Conservation (phyloP, 2,888 invertebrate genomes). For the Euproctis similis region DNA sequence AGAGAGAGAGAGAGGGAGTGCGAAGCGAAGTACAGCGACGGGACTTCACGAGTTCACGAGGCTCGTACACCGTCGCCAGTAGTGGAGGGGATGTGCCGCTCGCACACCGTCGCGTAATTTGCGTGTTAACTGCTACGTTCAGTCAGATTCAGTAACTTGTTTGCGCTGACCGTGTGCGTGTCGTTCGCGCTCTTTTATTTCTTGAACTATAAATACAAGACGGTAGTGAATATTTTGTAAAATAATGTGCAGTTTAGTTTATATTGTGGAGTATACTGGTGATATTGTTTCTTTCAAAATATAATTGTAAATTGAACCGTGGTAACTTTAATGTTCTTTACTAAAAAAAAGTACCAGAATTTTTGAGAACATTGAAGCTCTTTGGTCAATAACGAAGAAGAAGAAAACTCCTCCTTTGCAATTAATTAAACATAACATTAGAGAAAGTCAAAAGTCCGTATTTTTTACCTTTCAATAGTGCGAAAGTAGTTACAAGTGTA, state of each 20-base stretch:
- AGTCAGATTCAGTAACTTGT: conserved; percentile 66
- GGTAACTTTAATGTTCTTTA: conserved; percentile 41
- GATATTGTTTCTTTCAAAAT: too few species aligned
- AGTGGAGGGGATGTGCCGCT: conserved; percentile 57
- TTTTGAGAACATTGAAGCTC: conserved; percentile 36
- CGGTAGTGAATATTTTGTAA: too few species aligned
- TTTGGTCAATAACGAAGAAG: conserved; percentile 32
- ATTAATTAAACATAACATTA: conserved; percentile 28
- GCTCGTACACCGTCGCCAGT: too few species aligned
- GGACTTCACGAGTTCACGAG: too few species aligned
- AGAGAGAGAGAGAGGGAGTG: too few species aligned
- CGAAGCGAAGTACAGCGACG: too few species aligned
- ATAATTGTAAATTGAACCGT: too few species aligned
- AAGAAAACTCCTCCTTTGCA: conserved; percentile 49
- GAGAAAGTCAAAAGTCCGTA: conserved; percentile 31
- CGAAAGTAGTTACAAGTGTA: conserved; percentile 51
- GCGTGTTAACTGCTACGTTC: too few species aligned
- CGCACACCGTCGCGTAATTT: conserved; percentile 65
- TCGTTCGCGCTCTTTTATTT: too few species aligned
- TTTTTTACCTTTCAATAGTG: conserved; percentile 54
- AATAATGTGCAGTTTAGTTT: too few species aligned
- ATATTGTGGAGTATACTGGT: too few species aligned
- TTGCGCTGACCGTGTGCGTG: conserved; percentile 49
- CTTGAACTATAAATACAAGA: too few species aligned
- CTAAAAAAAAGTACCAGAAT: conserved; percentile 36